These are phyloP conservation scores for Sebastes iracundus DNA, from an alignment of 2,797 vertebrate genomes.

Conservation along the genomic window DNA sequence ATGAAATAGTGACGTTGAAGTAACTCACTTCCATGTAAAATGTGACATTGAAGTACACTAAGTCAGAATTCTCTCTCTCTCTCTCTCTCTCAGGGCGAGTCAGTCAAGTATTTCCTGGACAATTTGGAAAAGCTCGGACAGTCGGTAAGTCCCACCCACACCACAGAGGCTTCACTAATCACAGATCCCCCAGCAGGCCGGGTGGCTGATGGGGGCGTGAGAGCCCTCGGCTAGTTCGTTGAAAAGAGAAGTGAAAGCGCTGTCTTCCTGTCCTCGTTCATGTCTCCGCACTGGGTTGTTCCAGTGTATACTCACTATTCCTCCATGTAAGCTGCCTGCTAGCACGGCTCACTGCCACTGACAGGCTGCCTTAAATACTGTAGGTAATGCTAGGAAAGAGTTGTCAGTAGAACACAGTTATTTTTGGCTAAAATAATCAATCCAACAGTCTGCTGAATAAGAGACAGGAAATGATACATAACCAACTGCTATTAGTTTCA, in stretches of 20 bases:
- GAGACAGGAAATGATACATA: neutral
- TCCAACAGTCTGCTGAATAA: neutral
- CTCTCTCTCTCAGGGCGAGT: conserved; percentile 88
- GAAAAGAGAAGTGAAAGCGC: conserved; percentile 56
- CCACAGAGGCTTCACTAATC: neutral
- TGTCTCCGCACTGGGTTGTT: neutral
- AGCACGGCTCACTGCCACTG: neutral
- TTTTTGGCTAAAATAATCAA: neutral
- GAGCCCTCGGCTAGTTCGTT: neutral
- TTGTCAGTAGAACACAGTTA: neutral
- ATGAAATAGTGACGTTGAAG: neutral
- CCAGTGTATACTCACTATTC: neutral
- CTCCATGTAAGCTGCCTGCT: neutral
- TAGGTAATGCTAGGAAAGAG: neutral
- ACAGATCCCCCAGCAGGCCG: neutral
- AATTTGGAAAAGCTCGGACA: conserved; percentile 96
- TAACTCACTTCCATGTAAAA: neutral
- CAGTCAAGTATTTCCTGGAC: conserved; percentile 98
- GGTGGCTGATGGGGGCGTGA: neutral
- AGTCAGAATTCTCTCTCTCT: neutral
- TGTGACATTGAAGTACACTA: neutral
- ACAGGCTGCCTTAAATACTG: neutral
- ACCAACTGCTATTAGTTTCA: neutral
- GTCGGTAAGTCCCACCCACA: conserved; percentile 84
- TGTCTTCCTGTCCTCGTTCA: conserved; percentile 20